These are phyloP conservation scores for Micrastur ruficollis DNA, from an alignment of 2,797 vertebrate species.

Conservation along the genomic window DNA sequence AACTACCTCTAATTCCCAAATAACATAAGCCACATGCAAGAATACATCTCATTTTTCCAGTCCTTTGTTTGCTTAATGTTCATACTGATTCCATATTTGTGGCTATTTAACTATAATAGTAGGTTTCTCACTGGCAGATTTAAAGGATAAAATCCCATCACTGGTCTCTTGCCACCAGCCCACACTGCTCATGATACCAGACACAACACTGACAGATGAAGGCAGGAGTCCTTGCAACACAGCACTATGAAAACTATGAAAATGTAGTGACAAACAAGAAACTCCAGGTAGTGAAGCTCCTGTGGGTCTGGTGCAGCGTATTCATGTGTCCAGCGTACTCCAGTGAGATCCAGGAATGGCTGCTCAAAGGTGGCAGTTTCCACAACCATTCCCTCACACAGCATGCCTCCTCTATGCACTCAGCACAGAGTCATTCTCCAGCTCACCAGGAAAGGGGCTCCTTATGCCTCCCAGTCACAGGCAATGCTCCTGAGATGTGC, in stretches of 20 bases:
- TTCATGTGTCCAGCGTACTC: neutral
- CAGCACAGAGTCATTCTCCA: neutral
- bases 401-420: accelerated
- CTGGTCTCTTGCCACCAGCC: neutral
- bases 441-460: neutral
- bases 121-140: neutral
- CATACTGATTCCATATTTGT: neutral
- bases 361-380: neutral
- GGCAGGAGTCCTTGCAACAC: neutral
- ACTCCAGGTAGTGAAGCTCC: neutral
- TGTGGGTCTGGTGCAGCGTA: neutral
- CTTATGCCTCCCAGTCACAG: accelerated
- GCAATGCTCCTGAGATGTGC: neutral
- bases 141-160: neutral
- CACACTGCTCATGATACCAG: neutral
- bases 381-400: neutral
- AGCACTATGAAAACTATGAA: neutral
- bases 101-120: neutral
- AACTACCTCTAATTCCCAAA: neutral
- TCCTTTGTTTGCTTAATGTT: neutral
- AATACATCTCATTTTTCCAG: neutral
- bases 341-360: accelerated
- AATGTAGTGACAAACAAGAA: neutral
- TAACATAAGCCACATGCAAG: neutral
- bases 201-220: neutral